Evolutionary conservation across 2,888 invertebrate genomes (phyloP), one percentile per base, ranked within the genome.

Genomic region (Danaus chrysippus): DNA sequence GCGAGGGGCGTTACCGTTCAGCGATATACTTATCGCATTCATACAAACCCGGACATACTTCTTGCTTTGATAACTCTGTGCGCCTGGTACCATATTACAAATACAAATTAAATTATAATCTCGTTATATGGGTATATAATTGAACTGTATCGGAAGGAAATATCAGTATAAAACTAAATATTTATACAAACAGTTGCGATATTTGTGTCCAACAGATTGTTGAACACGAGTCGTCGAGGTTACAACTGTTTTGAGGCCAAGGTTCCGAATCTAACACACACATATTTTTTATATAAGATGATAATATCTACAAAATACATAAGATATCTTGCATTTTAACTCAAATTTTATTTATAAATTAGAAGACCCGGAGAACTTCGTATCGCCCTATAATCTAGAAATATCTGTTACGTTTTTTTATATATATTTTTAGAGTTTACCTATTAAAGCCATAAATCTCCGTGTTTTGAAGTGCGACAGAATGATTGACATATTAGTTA

Each of bases 221-320:
- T 82, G 81, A 81, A 81, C 80, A 77, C 75, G 70, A 74, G 70
- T 75, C 74, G 73, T 63, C 85, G 86, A 87, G 87, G 88, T 80
- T 84, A 82, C 73, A 71, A 71, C 60, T 73, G 78, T 81, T 87
- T 88, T 88, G 84, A 77, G 88, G 89, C 87, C 90, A 89, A 89
- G 90, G 90, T 76, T 81, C 78, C 71, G 74, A 74, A 76, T 81
- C 83, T 86, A 84, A 86, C 83, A 86, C 81, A 76, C 79, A 80
- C 76, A 83, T 82, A 81, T 81, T 82, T 80, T 81, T 82, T 34
- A 79, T 79, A 76, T 76, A 75, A 79, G 79, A 82, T 82, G 82
- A 79, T 81, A 15, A 17, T 49, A 75, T 79, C 41, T 54, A 34
- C 54, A 54, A 11, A 10, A 52, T 43, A 43, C 43, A 43, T 34